phyloP scores from a whole-genome alignment of 2,797 vertebrate genomes.

The Amniataba percoides region DNA sequence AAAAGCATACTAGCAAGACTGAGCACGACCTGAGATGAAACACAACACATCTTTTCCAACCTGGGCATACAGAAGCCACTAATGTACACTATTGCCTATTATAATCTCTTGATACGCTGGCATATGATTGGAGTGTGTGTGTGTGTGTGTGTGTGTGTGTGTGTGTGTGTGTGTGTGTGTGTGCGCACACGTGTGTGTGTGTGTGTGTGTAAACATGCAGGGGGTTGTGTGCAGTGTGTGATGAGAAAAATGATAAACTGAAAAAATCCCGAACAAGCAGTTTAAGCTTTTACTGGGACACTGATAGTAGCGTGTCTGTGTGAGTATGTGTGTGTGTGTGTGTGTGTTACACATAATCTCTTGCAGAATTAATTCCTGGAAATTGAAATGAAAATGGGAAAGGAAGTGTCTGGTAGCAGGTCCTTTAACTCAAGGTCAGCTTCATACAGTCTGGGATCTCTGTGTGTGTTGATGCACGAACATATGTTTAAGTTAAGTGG shows the following conservation, averaged over 20 bases:
- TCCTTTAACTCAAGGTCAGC: constrained; percentile 77
- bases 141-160: constrained; percentile 25
- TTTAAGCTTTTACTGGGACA: constrained; percentile 68
- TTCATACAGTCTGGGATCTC: constrained; percentile 26
- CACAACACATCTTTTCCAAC: constrained; percentile 25
- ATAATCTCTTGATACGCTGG: constrained; percentile 67
- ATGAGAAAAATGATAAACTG: constrained; percentile 67
- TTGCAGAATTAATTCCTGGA: constrained; percentile 79
- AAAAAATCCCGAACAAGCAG: constrained; percentile 67
- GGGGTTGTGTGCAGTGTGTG: constrained; percentile 18
- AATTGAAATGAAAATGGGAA: constrained; percentile 77
- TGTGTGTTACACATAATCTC: constrained; percentile 68
- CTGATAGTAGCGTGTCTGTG: constrained; percentile 38
- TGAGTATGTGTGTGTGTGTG: constrained; percentile 5
- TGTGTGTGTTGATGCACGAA: constrained; percentile 4
- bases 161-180: constrained; percentile 41
- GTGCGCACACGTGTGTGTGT: too few species aligned
- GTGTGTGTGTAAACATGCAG: constrained; percentile 2
- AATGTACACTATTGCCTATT: constrained; percentile 52
- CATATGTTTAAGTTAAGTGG: neutral
- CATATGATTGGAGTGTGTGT: constrained; percentile 58
- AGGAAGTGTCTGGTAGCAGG: constrained; percentile 47
- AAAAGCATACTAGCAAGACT: constrained; percentile 23
- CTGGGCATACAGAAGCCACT: constrained; percentile 48
- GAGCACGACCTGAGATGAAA: constrained; percentile 40